Evolutionary conservation across 2,113 vertebrate species (phyloP).

Genomic region (Gymnogyps californianus): DNA sequence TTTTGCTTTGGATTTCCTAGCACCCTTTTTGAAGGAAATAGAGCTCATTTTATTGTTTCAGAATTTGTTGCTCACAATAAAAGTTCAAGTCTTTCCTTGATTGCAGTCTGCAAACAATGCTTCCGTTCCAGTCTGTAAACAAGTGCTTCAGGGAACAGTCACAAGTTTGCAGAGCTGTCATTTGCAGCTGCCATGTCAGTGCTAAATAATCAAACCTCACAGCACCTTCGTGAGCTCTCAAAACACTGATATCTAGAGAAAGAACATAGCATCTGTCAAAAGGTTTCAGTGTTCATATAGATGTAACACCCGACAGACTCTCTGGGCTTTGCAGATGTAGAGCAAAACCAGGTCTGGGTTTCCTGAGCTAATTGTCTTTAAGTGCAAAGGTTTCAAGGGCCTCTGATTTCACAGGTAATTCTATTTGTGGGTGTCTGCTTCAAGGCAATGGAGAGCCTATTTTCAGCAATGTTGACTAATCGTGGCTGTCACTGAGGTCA

Average conservation of each 20-base stretch:
- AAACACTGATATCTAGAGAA: not conserved
- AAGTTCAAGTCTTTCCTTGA: not conserved
- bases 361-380: not conserved
- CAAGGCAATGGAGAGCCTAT: not conserved
- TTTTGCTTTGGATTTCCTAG: not conserved
- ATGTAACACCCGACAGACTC: not conserved
- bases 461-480: slow-evolving; percentile 8
- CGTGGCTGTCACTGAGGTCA: not conserved
- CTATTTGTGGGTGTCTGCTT: not conserved
- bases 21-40: not conserved
- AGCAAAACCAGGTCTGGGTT: not conserved
- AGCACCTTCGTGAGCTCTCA: not conserved
- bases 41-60: not conserved
- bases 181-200: not conserved
- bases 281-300: not conserved
- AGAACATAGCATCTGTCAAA: not conserved
- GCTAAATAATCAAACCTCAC: not conserved
- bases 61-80: not conserved
- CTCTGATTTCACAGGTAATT: not conserved
- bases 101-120: not conserved
- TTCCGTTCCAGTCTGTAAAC: not conserved
- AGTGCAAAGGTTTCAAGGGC: not conserved
- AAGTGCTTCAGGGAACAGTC: not conserved
- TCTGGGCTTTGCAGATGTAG: not conserved
- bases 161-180: slow-evolving; percentile 19